Evolutionary conservation across 2,113 vertebrate genomes (phyloP).

Genomic region (Campylorhamphus procurvoides): DNA sequence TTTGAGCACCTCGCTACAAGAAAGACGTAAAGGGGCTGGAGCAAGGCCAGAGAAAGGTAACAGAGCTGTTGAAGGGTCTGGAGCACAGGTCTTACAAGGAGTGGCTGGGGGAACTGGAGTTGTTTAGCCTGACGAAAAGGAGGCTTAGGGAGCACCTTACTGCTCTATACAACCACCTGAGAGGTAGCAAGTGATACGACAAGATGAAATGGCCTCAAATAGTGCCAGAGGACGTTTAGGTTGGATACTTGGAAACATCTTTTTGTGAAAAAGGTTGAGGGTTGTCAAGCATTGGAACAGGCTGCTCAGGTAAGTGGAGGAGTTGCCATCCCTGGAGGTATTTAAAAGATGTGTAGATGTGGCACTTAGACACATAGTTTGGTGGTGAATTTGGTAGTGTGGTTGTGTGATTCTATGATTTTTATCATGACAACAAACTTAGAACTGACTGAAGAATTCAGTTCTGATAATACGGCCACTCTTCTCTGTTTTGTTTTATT

Average conservation of each 20-base stretch:
- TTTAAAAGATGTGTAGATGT: neutral
- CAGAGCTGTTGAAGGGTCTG: neutral
- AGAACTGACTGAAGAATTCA: neutral
- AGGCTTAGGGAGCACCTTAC: neutral
- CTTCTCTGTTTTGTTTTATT: neutral
- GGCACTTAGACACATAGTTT: neutral
- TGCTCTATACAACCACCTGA: neutral
- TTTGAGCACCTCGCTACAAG: neutral
- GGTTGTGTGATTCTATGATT: neutral
- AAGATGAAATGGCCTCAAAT: neutral
- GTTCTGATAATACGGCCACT: neutral
- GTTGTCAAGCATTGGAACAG: neutral
- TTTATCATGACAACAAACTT: neutral
- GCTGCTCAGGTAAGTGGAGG: neutral
- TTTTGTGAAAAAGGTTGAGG: too few species aligned
- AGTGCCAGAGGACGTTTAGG: neutral
- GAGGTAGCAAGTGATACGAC: neutral
- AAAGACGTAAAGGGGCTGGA: neutral
- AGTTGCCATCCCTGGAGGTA: neutral
- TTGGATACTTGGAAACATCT: neutral
- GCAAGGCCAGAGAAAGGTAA: neutral
- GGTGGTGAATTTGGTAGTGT: neutral
- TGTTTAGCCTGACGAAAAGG: neutral
- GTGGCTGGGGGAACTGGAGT: neutral
- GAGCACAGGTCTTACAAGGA: neutral